Base-by-base conservation (phyloP, 2,888 invertebrate species). In the Chrysolina haemoptera region DNA sequence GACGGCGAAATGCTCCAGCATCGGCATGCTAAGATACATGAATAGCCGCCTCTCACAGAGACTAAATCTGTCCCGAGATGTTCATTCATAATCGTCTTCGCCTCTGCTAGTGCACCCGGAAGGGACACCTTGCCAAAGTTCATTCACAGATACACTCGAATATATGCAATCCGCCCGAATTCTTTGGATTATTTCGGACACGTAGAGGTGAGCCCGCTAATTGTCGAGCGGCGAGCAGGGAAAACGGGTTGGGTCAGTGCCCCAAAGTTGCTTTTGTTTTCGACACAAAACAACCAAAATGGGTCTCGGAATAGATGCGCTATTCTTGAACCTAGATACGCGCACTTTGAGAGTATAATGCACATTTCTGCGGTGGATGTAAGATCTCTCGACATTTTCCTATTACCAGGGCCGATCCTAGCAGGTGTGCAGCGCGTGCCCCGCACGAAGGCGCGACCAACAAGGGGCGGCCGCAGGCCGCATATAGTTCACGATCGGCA, bases 121-220 rank as follows among this genome's bases (percentile, higher is more conserved):
- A 84, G 82, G 81, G 81, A 83, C 83, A 82, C 83, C 83, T 84
- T 84, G 84, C 84, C 84, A 84, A 84, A 84, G 84, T 84, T 84
- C 84, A 84, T 84, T 84, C 84, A 84, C 84, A 82, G 83, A 84
- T 80, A 79, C 74, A 71, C 73, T 71, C 77, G 78, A 74, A 82
- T 80, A 79, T 78, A 70, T 67, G 69, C 69, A 66, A 62, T 81
- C 79, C 78, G 78, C 70, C 76, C 81, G 82, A 81, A 82, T 82
- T 83, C 83, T 82, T 82, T 46, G 78, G 81, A 81, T 82, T 78
- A 81, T 82, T 82, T 80, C 77, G 73, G 79, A 74, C 74, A 70
- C 62, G 62, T 67, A 62, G 35, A 6, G 62, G 62, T 62, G 48
- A 69, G 59, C 71, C 48, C 70, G 59, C 59, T 59, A 59, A 78